Conservation (phyloP, 2,113 vertebrate genomes). For the Pseudonaja textilis region DNA sequence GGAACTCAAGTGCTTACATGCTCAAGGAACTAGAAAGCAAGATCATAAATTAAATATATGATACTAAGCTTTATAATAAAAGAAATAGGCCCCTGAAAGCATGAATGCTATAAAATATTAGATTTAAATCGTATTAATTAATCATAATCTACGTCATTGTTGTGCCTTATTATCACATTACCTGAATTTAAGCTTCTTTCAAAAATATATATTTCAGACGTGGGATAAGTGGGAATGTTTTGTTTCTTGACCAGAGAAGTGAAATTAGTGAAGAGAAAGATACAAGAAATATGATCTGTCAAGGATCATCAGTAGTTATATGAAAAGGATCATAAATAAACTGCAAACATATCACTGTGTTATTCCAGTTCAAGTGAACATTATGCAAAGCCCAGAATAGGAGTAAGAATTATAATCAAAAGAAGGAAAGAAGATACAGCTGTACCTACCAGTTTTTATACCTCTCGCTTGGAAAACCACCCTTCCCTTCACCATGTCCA, state of each 20-base stretch:
- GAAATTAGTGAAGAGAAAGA: neutral
- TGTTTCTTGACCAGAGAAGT: neutral
- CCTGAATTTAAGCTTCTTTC: conserved; percentile 1
- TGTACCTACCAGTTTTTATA: neutral
- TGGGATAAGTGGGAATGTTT: neutral
- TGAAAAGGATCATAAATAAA: neutral
- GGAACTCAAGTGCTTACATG: neutral
- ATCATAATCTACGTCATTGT: conserved; percentile 16
- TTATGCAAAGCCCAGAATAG: neutral
- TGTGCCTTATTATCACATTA: conserved; percentile 14
- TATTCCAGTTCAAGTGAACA: neutral
- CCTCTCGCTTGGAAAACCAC: neutral
- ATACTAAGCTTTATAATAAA: too few species aligned
- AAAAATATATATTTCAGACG: neutral
- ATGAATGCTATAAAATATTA: neutral
- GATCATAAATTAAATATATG: neutral
- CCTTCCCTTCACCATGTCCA: neutral
- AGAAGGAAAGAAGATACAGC: neutral
- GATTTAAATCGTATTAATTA: neutral
- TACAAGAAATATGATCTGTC: neutral
- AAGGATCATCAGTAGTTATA: neutral
- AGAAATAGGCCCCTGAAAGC: neutral
- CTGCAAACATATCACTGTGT: neutral
- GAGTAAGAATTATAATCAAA: neutral
- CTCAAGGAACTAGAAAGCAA: neutral